phyloP scores from a whole-genome alignment of 2,113 vertebrate species.

The Clarias magur region DNA sequence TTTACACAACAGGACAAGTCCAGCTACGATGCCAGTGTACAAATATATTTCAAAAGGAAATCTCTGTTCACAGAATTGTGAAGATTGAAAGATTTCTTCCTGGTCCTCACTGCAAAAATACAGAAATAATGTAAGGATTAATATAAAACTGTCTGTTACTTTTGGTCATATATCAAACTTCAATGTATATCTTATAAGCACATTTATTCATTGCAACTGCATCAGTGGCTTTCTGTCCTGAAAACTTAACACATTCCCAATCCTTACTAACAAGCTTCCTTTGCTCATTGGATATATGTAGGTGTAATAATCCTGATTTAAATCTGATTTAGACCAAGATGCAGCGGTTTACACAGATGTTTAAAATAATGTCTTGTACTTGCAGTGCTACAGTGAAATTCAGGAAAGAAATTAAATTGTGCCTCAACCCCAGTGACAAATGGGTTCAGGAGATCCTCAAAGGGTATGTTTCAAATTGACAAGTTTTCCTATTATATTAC shows the following conservation, averaged over 20 bases:
- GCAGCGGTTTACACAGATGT: not conserved
- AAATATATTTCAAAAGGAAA: not conserved
- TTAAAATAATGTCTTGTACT: not conserved
- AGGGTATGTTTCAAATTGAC: not conserved
- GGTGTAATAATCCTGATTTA: not conserved
- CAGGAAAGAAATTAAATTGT: not conserved
- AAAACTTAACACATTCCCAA: not conserved
- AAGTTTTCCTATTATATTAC: not conserved
- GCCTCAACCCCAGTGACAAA: conserved; percentile 5
- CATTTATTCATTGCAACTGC: not conserved
- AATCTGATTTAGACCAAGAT: not conserved
- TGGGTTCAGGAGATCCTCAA: conserved; percentile 26
- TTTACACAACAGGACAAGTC: not conserved
- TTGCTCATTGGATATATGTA: not conserved
- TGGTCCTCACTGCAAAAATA: conserved; percentile 27
- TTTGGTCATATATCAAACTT: not conserved
- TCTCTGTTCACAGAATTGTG: not conserved
- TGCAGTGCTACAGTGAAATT: conserved; percentile 30
- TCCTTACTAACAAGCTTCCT: not conserved
- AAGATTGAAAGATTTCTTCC: not conserved
- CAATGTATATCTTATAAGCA: not conserved
- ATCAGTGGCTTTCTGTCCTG: not conserved
- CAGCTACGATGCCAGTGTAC: conserved; percentile 12
- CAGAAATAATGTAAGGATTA: conserved; percentile 41
- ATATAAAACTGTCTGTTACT: not conserved